Evolutionary conservation across 2,888 invertebrate genomes (phyloP).

Genomic region (Oligia latruncula): DNA sequence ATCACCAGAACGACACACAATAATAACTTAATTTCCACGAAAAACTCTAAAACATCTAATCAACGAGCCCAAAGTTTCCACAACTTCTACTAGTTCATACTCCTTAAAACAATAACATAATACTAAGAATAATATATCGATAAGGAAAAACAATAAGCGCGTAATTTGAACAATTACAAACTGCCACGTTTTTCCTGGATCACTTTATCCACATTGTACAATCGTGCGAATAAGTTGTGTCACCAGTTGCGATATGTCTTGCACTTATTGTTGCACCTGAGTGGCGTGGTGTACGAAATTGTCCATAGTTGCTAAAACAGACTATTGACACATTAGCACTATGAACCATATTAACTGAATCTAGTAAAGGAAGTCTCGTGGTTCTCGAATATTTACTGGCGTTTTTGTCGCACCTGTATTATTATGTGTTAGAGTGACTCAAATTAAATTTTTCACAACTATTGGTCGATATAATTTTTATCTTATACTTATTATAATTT

Average conservation of each 20-base stretch:
- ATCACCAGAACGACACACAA: background rate
- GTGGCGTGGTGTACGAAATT: conserved; percentile 34
- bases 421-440: background rate
- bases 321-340: conserved; percentile 23
- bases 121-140: conserved; percentile 46
- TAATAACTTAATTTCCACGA: conserved; percentile 3
- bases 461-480: background rate
- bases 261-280: conserved; percentile 46
- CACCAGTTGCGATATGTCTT: conserved; percentile 51
- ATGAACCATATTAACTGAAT: conserved; percentile 10
- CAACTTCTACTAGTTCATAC: background rate
- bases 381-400: background rate
- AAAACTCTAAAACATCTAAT: background rate
- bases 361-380: background rate
- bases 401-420: background rate
- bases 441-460: background rate
- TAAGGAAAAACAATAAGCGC: conserved; percentile 55
- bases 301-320: conserved; percentile 20
- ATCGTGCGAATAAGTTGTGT: conserved; percentile 52
- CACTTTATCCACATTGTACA: conserved; percentile 34
- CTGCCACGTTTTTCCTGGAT: conserved; percentile 36
- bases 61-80: conserved; percentile 3
- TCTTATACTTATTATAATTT: background rate
- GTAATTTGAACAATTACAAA: conserved; percentile 45
- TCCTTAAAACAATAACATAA: conserved; percentile 31